Evolutionary conservation across 37 sponge, comb jelly and placozoan species (phyloP), one percentile per base, ranked within the genome.

Genomic region (Spongilla lacustris): DNA sequence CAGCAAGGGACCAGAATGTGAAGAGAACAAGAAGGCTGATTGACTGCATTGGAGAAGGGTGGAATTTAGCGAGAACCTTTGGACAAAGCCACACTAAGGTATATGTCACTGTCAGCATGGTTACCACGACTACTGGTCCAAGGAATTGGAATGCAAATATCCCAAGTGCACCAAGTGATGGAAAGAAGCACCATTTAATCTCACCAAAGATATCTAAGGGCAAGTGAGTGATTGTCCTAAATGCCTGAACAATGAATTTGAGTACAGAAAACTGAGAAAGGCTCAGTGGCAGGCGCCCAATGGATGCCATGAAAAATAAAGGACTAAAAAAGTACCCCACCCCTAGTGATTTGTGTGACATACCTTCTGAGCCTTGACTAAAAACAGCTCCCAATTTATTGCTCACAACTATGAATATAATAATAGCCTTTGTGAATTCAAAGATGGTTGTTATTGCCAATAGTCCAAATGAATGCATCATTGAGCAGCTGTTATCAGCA

Each of bases 1-100:
- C 21, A 9, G 80, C 31, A 27, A 79, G n/a, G 21, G 80, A 79
- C 80, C 80, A 79, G 80, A 79, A 79, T 4, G 80, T 37, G 37
- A 79, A 32, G 31, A 50, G 32, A 19, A 79, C 36, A 66, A 79
- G 66, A 13, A 79, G 66, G 31, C 80, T 66, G 66, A 79, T 79
- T 12, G 66, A 29, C 66, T 79, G 80, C 25, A 79, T 49, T 50
- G 80, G 80, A 8, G 58, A 49, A 9, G 27, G 37, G 13, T 79
- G 80, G 14, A 79, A 29, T 49, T 25, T 32, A 8, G 50, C 4
- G 36, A 79, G 80, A 26, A 79, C 30, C 25, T 50, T 41, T 28
- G 80, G 80, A 10, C 50, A 58, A 50, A 66, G 36, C 2, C 80
- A 19, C 27, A 29, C 80, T 0, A 79, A 30, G 28, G 8, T 27